Evolutionary conservation across 2,797 vertebrate genomes (phyloP).

Genomic region (Cichlasoma orientale): DNA sequence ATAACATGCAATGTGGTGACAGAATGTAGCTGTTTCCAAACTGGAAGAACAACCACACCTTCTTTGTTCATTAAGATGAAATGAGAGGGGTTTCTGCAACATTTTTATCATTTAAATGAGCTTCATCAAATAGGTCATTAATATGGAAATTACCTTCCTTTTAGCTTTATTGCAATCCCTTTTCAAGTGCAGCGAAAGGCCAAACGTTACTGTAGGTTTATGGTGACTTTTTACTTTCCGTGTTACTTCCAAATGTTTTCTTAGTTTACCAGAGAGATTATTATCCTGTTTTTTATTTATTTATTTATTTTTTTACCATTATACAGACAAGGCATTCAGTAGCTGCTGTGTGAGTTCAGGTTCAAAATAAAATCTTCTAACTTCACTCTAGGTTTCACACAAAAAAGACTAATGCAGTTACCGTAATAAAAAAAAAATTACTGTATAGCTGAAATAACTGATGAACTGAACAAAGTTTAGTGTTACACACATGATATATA

Average conservation of each 20-base stretch:
- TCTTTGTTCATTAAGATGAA: slow-evolving; percentile 32
- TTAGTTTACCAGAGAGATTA: background rate
- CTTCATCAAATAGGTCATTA: slow-evolving; percentile 49
- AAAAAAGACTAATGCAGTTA: background rate
- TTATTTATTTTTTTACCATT: background rate
- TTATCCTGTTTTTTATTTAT: too few species aligned
- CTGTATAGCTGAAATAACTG: background rate
- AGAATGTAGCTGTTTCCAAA: background rate
- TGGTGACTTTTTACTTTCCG: slow-evolving; percentile 1
- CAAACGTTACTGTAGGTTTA: slow-evolving; percentile 21
- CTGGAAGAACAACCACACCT: background rate
- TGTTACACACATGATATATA: background rate
- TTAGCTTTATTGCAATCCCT: slow-evolving; percentile 30
- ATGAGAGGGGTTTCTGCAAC: slow-evolving; percentile 3
- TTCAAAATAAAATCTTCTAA: background rate
- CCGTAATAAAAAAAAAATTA: background rate
- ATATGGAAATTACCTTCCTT: slow-evolving; percentile 43
- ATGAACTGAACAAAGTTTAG: background rate
- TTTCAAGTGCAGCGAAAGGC: slow-evolving; percentile 15
- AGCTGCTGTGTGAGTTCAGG: background rate
- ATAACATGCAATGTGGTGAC: background rate
- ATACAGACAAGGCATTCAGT: background rate
- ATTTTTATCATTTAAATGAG: slow-evolving; percentile 51
- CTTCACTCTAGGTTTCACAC: background rate
- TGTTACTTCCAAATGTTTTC: background rate